Conservation (phyloP, 2,888 invertebrate genomes). For the Pyrrhosoma nymphula region DNA sequence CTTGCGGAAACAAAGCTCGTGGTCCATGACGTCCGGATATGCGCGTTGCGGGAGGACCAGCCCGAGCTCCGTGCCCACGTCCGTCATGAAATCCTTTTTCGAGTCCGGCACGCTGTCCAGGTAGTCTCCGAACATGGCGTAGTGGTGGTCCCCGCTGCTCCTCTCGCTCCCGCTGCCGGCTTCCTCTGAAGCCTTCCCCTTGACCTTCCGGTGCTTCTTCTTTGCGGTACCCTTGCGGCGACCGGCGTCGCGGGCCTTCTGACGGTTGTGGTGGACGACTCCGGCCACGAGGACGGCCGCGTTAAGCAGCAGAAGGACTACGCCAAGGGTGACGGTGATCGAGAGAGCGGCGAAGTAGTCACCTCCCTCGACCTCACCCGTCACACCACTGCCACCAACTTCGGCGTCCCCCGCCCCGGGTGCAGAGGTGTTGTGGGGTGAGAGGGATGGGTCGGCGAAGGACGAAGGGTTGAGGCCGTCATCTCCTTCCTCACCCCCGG, state of each 20-base stretch:
- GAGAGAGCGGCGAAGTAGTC: slow-evolving; percentile 52
- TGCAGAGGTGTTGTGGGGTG: not conserved
- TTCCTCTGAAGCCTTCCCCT: not conserved
- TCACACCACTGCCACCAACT: not conserved
- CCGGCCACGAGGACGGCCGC: slow-evolving; percentile 45
- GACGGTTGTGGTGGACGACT: slow-evolving; percentile 48
- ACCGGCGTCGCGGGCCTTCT: slow-evolving; percentile 5
- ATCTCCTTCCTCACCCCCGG: not conserved
- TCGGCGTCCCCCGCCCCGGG: not conserved
- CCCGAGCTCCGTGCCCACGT: slow-evolving; percentile 55
- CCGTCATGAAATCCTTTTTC: slow-evolving; percentile 26
- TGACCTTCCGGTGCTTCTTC: not conserved
- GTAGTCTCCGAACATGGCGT: slow-evolving; percentile 32
- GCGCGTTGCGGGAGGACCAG: slow-evolving; percentile 33
- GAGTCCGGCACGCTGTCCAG: slow-evolving; percentile 44
- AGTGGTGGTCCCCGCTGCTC: slow-evolving; percentile 3
- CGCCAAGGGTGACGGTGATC: slow-evolving; percentile 47
- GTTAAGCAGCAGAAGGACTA: slow-evolving; percentile 32
- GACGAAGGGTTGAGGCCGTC: slow-evolving; percentile 19
- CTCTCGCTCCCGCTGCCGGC: slow-evolving; percentile 1
- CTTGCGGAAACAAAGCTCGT: slow-evolving; percentile 33
- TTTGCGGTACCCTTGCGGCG: not conserved
- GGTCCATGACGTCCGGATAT: slow-evolving; percentile 47
- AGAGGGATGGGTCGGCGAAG: slow-evolving; percentile 1
- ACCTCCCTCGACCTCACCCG: not conserved